Evolutionary conservation across 2,888 invertebrate genomes (phyloP).

Genomic region (Hemistola chrysoprasaria): DNA sequence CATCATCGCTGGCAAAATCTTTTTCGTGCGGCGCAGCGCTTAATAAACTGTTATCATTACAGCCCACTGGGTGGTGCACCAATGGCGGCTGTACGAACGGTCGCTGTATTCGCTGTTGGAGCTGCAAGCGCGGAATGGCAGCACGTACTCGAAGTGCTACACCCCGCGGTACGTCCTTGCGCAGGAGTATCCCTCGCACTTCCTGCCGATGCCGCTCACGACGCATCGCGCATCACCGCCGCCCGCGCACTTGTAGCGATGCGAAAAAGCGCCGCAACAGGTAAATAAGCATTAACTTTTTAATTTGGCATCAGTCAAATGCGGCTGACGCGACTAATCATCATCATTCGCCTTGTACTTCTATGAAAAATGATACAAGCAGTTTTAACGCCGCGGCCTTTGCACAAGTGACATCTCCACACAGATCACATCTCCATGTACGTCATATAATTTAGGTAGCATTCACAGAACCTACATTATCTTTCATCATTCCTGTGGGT

Average conservation of each 20-base stretch:
- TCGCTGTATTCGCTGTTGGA: slow-evolving; percentile 71
- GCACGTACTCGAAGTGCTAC: slow-evolving; percentile 62
- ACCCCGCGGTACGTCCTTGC: slow-evolving; percentile 68
- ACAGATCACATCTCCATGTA: no score
- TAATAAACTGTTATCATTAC: slow-evolving; percentile 25
- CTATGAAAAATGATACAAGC: no score
- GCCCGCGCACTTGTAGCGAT: slow-evolving; percentile 77
- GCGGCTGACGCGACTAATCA: no score
- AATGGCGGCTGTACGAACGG: slow-evolving; percentile 75
- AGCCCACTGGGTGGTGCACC: slow-evolving; percentile 73
- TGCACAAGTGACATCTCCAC: no score
- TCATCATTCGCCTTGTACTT: no score
- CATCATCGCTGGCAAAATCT: no score
- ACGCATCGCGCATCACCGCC: slow-evolving; percentile 67
- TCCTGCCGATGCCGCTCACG: slow-evolving; percentile 65
- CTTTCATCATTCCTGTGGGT: no score
- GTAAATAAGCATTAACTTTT: slow-evolving; percentile 28
- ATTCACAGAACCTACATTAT: no score
- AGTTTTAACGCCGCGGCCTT: no score
- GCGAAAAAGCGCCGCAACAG: slow-evolving; percentile 62
- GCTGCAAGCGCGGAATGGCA: slow-evolving; percentile 64
- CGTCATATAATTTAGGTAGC: no score
- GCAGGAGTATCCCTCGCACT: slow-evolving; percentile 63
- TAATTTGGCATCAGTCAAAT: no score
- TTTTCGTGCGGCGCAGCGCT: no score